Conservation (phyloP, 2,113 vertebrate species). For the Phoxinus phoxinus region DNA sequence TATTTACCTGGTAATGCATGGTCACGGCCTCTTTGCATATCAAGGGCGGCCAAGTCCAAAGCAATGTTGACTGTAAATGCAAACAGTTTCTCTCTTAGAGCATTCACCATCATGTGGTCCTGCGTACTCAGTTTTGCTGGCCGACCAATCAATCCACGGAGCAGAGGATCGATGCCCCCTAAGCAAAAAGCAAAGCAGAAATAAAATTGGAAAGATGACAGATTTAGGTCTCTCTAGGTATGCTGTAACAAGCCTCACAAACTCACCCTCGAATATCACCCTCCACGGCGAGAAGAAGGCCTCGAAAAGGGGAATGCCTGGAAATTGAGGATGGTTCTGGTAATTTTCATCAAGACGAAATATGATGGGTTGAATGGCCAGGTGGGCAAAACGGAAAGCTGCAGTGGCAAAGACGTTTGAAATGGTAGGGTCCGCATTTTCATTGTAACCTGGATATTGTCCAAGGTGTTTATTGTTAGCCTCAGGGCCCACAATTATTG, state of each 20-base stretch:
- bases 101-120: constrained; percentile 80
- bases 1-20: constrained; percentile 81
- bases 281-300: constrained; percentile 87
- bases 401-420: constrained; percentile 85
- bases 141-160: constrained; percentile 76
- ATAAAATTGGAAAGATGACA: background rate
- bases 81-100: constrained; percentile 82
- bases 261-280: constrained; percentile 82
- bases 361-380: constrained; percentile 80
- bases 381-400: constrained; percentile 87
- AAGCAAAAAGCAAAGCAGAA: background rate
- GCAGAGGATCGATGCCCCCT: constrained; percentile 84
- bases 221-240: background rate
- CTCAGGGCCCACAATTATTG: constrained; percentile 71
- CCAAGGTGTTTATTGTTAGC: constrained; percentile 69
- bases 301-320: constrained; percentile 74
- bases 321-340: constrained; percentile 62
- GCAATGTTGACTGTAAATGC: constrained; percentile 68
- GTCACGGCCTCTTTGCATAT: constrained; percentile 83
- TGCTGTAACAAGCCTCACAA: background rate
- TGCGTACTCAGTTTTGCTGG: constrained; percentile 82
- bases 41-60: constrained; percentile 80
- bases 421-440: constrained; percentile 80
- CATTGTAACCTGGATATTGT: constrained; percentile 72
- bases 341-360: constrained; percentile 77